These are phyloP conservation scores for Pseudachorutes palmiensis DNA, from an alignment of 1,140 invertebrate genomes.

Conservation along the genomic window DNA sequence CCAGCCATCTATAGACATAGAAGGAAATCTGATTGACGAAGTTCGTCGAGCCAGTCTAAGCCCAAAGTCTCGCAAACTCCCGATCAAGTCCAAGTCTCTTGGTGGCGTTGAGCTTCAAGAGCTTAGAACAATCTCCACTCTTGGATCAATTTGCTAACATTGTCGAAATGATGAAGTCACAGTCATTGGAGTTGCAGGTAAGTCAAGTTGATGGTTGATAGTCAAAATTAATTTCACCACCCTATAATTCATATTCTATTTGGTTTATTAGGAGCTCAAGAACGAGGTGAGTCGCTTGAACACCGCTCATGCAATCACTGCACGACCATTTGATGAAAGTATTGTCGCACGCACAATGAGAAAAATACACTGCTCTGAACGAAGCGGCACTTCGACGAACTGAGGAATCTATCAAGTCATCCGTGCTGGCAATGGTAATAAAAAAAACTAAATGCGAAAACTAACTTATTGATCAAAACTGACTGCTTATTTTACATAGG, in stretches of 20 bases:
- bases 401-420: conserved; percentile 16
- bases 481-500: conserved; percentile 6
- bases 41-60: background rate
- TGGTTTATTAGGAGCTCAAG: conserved; percentile 30
- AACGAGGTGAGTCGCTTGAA: conserved; percentile 28
- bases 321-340: conserved; percentile 1
- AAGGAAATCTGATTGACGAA: conserved; percentile 7
- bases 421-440: conserved; percentile 16
- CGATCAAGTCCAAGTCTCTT: background rate
- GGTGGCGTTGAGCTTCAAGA: background rate
- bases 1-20: too few species aligned
- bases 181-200: conserved; percentile 32
- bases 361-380: conserved; percentile 20
- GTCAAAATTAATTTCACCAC: background rate
- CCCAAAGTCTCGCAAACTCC: background rate
- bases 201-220: background rate
- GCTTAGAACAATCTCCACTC: conserved; percentile 16
- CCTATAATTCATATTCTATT: background rate
- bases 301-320: background rate
- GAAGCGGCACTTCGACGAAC: conserved; percentile 7
- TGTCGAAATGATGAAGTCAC: conserved; percentile 33
- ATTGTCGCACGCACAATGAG: conserved; percentile 1
- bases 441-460: too few species aligned
- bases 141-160: conserved; percentile 32
- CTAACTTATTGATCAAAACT: too few species aligned